A percentile compares a stretch with the other conserved stretches of the same genome.
These are phyloP conservation scores for Equus quagga DNA, from an alignment of 2,113 vertebrate species.

Conservation along the genomic window DNA sequence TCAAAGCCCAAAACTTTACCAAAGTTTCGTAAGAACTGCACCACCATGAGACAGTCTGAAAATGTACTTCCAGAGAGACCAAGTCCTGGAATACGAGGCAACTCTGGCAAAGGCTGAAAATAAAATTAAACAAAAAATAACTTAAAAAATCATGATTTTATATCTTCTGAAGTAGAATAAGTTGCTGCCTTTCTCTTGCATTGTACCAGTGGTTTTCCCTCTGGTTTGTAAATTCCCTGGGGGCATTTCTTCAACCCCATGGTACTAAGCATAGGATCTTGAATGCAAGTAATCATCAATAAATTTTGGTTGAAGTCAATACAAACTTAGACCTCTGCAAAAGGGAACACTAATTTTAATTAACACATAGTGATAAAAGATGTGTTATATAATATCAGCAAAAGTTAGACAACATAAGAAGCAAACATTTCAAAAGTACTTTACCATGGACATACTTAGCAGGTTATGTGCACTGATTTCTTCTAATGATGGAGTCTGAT, in stretches of 20 bases:
- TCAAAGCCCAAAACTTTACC: slow-evolving; percentile 96
- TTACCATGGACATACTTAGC: not conserved
- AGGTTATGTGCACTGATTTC: not conserved
- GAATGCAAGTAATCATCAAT: not conserved
- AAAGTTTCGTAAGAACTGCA: slow-evolving; percentile 96
- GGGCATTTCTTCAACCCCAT: not conserved
- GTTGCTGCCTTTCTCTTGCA: not conserved
- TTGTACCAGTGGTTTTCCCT: not conserved
- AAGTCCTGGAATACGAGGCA: slow-evolving; percentile 94
- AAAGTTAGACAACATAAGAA: slow-evolving; percentile 40
- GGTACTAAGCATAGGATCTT: not conserved
- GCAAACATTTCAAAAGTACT: not conserved
- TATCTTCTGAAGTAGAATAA: slow-evolving; percentile 26
- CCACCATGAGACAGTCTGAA: slow-evolving; percentile 96
- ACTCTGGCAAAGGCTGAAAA: slow-evolving; percentile 92
- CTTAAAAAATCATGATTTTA: not conserved
- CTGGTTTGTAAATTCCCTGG: not conserved
- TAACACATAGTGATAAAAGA: slow-evolving; percentile 22
- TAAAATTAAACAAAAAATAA: slow-evolving; percentile 6
- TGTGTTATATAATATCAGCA: not conserved
- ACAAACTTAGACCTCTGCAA: slow-evolving; percentile 45
- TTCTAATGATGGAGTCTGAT: not conserved
- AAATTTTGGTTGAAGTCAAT: slow-evolving; percentile 28
- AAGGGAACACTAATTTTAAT: slow-evolving; percentile 43
- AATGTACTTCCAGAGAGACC: slow-evolving; percentile 92